These are phyloP conservation scores for Luperina testacea DNA, from an alignment of 2,888 invertebrate species.

Conservation along the genomic window DNA sequence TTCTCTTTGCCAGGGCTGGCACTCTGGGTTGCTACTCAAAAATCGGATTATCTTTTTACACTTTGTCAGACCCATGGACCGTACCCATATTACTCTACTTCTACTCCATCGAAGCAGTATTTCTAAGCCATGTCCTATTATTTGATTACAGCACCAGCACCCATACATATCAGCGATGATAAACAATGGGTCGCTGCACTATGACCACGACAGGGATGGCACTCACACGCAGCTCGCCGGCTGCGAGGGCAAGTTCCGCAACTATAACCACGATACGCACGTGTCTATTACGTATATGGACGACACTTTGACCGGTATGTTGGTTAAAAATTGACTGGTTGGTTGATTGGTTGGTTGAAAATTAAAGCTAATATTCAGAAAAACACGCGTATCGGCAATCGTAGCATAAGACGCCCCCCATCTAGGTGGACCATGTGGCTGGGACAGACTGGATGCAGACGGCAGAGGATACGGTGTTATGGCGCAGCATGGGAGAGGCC, in stretches of 20 bases:
- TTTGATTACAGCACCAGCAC: conserved; percentile 96
- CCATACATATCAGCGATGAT: conserved; percentile 99
- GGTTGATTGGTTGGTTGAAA: not conserved
- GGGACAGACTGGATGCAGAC: no score
- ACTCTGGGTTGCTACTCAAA: not conserved
- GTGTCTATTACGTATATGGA: conserved; percentile 97
- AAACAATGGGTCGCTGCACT: conserved; percentile 98
- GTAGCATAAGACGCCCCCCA: no score
- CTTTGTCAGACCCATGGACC: not conserved
- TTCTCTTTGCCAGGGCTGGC: no score
- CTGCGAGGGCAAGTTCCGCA: conserved; percentile 98
- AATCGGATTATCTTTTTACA: not conserved
- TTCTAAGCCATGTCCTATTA: not conserved
- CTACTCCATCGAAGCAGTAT: not conserved
- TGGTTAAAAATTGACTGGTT: no score
- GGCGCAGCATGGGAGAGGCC: no score
- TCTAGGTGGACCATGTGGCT: no score
- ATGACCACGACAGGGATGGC: conserved; percentile 99
- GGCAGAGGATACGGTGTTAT: no score
- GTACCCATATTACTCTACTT: no score
- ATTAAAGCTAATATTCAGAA: no score
- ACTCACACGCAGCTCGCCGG: conserved; percentile 99
- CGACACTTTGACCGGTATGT: conserved; percentile 95
- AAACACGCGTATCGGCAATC: no score
- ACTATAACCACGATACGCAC: conserved; percentile 96